Evolutionary conservation across 2,888 invertebrate species (phyloP), one percentile per base, ranked within the genome.

Genomic region (Nomada lathburiana): DNA sequence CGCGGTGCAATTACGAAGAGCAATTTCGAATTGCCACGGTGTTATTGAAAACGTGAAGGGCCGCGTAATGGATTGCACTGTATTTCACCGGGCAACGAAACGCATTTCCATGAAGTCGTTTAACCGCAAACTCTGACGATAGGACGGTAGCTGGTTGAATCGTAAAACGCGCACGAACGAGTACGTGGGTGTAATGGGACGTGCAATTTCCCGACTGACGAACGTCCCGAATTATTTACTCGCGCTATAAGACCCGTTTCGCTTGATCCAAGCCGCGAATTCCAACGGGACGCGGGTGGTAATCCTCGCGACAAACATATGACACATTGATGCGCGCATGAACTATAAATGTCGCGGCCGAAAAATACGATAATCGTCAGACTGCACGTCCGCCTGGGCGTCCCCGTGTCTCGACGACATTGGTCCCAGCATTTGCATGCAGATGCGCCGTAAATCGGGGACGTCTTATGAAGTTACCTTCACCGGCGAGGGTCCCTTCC

Each of bases 291-390:
- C 53, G 69, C 55, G 42, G 44, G 50, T 74, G 67, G 71, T 50
- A 80, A 84, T 80, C 68, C 70, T 57, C 74, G 57, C 23, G 2
- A 1, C 57, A 60, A 60, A 74, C 77, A 80, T 65, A 74, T 79
- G 83, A 88, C 86, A 82, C 88, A 80, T 84, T 80, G 85, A 85
- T 82, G 76, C 77, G 63, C 36, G 77, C 78, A 82, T 80, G 78
- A 86, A 85, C 88, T 84, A 88, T 88, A 88, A 88, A 88, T 70
- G 88, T 88, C 88, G 50, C 16, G 10, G 53, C 44, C 13, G 83
- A 84, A 88, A 88, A 88, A 87, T 88, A 86, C 75, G 86, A 69
- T 85, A 78, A 85, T 88, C 86, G 86, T 84, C 82, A 67, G 84
- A 78, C 83, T 79, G 72, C 86, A 59, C 79, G 78, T 76, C 20